Evolutionary conservation across 2,888 invertebrate genomes (phyloP).

Genomic region (Melikaiella ostensackeni): DNA sequence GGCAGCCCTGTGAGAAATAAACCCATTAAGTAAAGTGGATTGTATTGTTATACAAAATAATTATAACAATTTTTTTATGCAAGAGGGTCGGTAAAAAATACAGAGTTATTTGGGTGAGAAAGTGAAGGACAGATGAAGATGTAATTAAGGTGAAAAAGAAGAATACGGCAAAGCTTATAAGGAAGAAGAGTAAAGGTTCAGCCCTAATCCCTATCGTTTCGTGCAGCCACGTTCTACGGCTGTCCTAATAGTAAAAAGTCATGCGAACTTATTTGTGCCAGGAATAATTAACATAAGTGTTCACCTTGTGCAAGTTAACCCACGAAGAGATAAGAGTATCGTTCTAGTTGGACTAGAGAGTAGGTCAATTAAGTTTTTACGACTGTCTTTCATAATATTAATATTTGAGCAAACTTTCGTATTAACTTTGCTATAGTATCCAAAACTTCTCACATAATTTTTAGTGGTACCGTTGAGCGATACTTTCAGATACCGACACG

Average conservation of each 20-base stretch:
- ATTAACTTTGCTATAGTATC: neutral
- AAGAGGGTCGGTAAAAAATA: neutral
- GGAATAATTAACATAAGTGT: conserved; percentile 70
- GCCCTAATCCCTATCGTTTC: conserved; percentile 51
- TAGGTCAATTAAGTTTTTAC: conserved; percentile 47
- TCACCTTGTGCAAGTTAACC: conserved; percentile 37
- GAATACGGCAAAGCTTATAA: conserved; percentile 44
- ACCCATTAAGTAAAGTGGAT: neutral
- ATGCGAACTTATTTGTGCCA: conserved; percentile 67
- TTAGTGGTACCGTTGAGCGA: too few species aligned
- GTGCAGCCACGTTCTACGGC: conserved; percentile 56
- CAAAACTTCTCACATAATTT: too few species aligned
- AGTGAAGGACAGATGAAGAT: conserved; percentile 22
- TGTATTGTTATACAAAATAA: neutral
- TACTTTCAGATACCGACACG: too few species aligned
- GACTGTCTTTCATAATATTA: conserved; percentile 48
- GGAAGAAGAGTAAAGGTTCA: conserved; percentile 44
- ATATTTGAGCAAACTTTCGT: conserved; percentile 22
- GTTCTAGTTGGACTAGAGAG: conserved; percentile 42
- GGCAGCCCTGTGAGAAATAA: neutral
- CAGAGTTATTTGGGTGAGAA: neutral
- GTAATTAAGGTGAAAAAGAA: conserved; percentile 38
- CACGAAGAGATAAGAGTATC: conserved; percentile 3
- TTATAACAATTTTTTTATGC: neutral
- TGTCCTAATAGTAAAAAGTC: conserved; percentile 63